These are phyloP conservation scores for Leptura quadrifasciata DNA, from an alignment of 2,888 invertebrate genomes.

Conservation along the genomic window DNA sequence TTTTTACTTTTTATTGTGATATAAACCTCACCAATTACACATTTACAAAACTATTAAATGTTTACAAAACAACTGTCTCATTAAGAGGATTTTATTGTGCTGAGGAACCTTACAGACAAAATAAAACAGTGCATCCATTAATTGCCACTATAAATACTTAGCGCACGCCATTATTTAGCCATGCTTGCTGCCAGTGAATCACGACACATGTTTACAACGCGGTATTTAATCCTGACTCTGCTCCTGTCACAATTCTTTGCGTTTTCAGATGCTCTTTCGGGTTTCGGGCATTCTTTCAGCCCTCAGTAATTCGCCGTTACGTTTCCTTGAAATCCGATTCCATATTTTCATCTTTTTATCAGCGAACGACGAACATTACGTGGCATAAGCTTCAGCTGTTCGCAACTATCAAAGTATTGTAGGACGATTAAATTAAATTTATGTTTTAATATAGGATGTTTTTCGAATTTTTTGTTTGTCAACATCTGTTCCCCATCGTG, in stretches of 20 bases:
- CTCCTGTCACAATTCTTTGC: slow-evolving; percentile 52
- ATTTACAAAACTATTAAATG: slow-evolving; percentile 24
- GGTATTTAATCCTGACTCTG: slow-evolving; percentile 58
- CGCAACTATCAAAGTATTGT: slow-evolving; percentile 34
- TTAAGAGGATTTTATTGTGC: slow-evolving; percentile 51
- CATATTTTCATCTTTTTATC: slow-evolving; percentile 25
- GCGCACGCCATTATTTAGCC: slow-evolving; percentile 59
- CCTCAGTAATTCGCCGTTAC: not conserved
- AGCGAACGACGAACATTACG: slow-evolving; percentile 11
- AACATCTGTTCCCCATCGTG: slow-evolving; percentile 16
- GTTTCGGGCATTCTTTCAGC: slow-evolving; percentile 31
- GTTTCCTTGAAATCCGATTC: slow-evolving; percentile 27
- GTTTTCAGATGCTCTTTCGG: slow-evolving; percentile 37
- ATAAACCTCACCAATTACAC: slow-evolving; percentile 9
- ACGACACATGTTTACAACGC: slow-evolving; percentile 62
- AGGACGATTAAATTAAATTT: slow-evolving; percentile 34
- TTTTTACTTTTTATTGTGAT: not conserved
- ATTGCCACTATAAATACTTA: slow-evolving; percentile 63
- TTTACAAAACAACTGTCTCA: slow-evolving; percentile 47
- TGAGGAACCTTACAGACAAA: slow-evolving; percentile 54
- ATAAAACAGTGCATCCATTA: slow-evolving; percentile 62
- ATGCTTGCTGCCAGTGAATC: slow-evolving; percentile 60
- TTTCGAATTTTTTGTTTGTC: slow-evolving; percentile 10
- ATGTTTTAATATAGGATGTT: slow-evolving; percentile 36
- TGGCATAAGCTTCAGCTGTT: slow-evolving; percentile 29